These are phyloP conservation scores for Lepas anatifera DNA, from an alignment of 2,888 invertebrate species.

Conservation along the genomic window DNA sequence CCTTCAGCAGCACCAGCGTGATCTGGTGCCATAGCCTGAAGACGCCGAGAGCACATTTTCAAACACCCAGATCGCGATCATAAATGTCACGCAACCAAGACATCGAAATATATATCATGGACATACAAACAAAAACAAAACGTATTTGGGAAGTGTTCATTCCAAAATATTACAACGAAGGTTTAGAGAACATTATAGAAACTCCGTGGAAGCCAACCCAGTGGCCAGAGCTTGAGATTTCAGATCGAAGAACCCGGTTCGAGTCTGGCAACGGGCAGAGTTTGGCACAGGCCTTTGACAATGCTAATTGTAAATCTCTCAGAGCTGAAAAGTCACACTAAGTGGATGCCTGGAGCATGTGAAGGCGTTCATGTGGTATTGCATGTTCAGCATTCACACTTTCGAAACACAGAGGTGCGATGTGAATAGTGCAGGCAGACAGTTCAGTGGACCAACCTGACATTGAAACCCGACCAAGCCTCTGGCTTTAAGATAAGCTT, in stretches of 20 bases:
- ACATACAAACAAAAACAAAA: not conserved
- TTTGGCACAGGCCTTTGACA: too few species aligned
- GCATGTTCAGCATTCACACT: not conserved
- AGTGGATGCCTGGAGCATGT: too few species aligned
- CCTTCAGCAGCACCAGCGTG: conserved; percentile 64
- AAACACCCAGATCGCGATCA: not conserved
- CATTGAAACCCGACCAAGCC: not conserved
- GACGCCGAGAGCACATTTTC: not conserved
- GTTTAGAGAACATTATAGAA: too few species aligned
- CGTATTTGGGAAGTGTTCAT: not conserved
- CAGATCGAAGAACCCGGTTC: too few species aligned
- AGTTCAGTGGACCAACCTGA: too few species aligned
- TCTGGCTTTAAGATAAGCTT: not conserved
- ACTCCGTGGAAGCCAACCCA: too few species aligned
- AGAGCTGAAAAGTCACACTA: too few species aligned
- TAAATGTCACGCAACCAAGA: not conserved
- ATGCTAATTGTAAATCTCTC: too few species aligned
- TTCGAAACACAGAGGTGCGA: not conserved
- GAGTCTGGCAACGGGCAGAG: too few species aligned
- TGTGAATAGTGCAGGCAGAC: not conserved
- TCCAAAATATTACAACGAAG: not conserved
- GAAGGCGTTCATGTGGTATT: not conserved
- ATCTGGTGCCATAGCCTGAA: conserved; percentile 85
- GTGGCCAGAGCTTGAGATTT: too few species aligned
- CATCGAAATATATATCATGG: not conserved